Percentiles rank a stretch among this genome's conserved stretches.
These are phyloP conservation scores for Jaculus jaculus DNA, from an alignment of 2,113 vertebrate species.

Conservation along the genomic window DNA sequence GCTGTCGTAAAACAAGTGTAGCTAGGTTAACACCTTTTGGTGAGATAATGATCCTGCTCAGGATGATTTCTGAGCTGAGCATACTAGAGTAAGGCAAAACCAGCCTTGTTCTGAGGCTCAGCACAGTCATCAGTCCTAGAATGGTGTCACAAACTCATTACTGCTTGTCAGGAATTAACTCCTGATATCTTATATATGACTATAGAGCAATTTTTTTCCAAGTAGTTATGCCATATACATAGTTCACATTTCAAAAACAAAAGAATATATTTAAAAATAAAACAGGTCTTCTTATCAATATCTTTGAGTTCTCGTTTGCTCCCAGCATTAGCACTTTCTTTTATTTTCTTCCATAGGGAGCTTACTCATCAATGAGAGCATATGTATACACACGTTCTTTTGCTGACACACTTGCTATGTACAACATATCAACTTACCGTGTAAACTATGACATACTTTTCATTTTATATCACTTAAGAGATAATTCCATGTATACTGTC, in stretches of 20 bases:
- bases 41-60: neutral
- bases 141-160: neutral
- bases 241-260: slow-evolving; percentile 46
- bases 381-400: neutral
- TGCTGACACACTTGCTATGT: neutral
- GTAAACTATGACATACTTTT: neutral
- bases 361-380: neutral
- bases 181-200: neutral
- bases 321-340: neutral
- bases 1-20: neutral
- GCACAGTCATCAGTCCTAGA: neutral
- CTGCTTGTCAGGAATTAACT: slow-evolving; percentile 10
- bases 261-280: neutral
- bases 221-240: neutral
- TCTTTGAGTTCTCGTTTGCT: neutral
- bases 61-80: neutral
- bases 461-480: slow-evolving; percentile 28
- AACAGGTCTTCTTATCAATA: neutral
- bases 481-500: neutral
- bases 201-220: neutral
- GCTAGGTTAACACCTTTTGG: neutral
- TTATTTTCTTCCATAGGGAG: neutral
- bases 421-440: neutral
- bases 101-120: neutral
- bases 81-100: neutral